Percentiles rank a stretch among this genome's conserved stretches.
Evolutionary conservation across 2,797 vertebrate genomes (phyloP).

Genomic region (Crenichthys baileyi): DNA sequence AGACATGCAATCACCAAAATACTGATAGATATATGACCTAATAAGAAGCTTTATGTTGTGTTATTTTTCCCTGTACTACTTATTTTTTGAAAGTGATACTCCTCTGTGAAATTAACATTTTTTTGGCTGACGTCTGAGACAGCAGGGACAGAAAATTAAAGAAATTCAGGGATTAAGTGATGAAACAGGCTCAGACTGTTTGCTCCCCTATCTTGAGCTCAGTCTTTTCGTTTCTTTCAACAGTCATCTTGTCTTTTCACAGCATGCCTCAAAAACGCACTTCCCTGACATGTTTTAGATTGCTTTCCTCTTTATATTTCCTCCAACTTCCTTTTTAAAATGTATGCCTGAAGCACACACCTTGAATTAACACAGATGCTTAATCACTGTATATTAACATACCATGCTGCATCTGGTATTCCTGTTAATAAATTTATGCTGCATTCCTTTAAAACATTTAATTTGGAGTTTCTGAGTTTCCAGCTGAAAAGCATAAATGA

Average conservation of each 20-base stretch:
- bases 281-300: conserved; percentile 15
- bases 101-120: conserved; percentile 4
- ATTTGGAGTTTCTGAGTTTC: neutral
- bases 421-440: neutral
- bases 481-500: neutral
- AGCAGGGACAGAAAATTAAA: conserved; percentile 10
- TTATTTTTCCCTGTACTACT: neutral
- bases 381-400: neutral
- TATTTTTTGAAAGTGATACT: conserved; percentile 5
- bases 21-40: neutral
- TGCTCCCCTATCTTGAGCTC: conserved; percentile 15
- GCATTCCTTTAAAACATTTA: neutral
- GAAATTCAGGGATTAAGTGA: conserved; percentile 30
- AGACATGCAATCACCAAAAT: neutral
- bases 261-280: conserved; percentile 27
- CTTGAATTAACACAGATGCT: conserved; percentile 11
- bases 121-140: conserved; percentile 13
- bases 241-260: conserved; percentile 12
- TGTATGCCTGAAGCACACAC: conserved; percentile 3
- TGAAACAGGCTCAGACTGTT: conserved; percentile 34
- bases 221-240: conserved; percentile 47
- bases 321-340: conserved; percentile 6
- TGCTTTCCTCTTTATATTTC: conserved; percentile 26
- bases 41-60: neutral
- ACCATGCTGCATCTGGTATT: neutral